Evolutionary conservation across 2,888 invertebrate species (phyloP).

Genomic region (Xestia xanthographa): DNA sequence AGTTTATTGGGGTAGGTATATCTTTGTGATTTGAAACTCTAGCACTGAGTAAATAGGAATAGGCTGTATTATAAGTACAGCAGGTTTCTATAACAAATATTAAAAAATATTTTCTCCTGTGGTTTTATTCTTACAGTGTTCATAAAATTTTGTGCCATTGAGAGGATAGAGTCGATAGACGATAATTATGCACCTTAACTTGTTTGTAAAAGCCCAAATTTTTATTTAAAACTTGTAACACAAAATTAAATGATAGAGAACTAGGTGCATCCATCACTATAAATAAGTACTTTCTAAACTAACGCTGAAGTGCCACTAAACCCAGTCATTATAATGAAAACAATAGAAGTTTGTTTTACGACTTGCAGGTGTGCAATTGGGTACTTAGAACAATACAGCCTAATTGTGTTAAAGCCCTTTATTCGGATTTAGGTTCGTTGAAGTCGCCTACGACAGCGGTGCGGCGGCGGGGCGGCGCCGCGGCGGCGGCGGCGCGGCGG

Average conservation of each 20-base stretch:
- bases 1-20: background rate
- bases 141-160: background rate
- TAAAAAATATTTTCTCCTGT: background rate
- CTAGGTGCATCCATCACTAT: background rate
- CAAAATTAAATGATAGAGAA: background rate
- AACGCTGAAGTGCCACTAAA: constrained; percentile 23
- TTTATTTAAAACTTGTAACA: background rate
- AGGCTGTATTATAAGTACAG: no score
- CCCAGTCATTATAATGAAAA: constrained; percentile 20
- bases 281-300: background rate
- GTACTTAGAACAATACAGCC: constrained; percentile 58
- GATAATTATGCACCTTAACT: background rate
- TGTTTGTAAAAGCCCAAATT: background rate
- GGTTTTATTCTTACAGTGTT: background rate
- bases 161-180: no score
- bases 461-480: background rate
- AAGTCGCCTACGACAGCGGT: background rate
- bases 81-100: background rate
- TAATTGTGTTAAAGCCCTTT: constrained; percentile 50
- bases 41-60: background rate
- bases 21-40: background rate
- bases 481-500: background rate
- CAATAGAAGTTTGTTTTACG: constrained; percentile 71
- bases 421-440: constrained; percentile 17
- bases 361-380: constrained; percentile 79